Evolutionary conservation across 2,113 vertebrate species (phyloP).

Genomic region (Thryonomys swinderianus): DNA sequence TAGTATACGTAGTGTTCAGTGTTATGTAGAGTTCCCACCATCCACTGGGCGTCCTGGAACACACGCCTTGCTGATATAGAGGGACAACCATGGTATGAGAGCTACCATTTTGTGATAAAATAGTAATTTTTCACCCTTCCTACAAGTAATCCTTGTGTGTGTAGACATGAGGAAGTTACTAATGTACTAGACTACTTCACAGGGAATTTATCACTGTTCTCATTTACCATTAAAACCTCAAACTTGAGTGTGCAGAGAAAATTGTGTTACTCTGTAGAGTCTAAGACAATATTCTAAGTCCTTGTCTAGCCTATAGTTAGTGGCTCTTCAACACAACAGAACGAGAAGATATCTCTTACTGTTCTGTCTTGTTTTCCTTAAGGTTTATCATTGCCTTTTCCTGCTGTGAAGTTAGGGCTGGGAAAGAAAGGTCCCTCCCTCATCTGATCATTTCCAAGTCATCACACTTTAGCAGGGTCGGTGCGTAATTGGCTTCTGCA

Average conservation of each 20-base stretch:
- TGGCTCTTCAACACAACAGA: background rate
- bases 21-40: no score
- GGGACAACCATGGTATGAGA: background rate
- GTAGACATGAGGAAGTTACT: background rate
- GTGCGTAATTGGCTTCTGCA: background rate
- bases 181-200: background rate
- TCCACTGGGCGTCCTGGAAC: background rate
- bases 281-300: background rate
- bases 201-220: background rate
- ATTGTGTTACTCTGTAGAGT: background rate
- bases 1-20: no score
- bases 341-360: background rate
- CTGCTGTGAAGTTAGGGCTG: background rate
- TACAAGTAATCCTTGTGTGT: background rate
- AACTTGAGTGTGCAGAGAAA: background rate
- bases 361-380: background rate
- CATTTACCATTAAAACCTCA: background rate
- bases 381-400: background rate
- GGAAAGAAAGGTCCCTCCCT: background rate
- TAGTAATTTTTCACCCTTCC: background rate
- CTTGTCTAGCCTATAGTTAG: background rate
- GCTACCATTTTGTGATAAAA: background rate
- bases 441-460: background rate
- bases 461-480: background rate
- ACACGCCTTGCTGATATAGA: background rate